These are phyloP conservation scores for Pammene fasciana DNA, from an alignment of 2,888 invertebrate species.

Conservation along the genomic window DNA sequence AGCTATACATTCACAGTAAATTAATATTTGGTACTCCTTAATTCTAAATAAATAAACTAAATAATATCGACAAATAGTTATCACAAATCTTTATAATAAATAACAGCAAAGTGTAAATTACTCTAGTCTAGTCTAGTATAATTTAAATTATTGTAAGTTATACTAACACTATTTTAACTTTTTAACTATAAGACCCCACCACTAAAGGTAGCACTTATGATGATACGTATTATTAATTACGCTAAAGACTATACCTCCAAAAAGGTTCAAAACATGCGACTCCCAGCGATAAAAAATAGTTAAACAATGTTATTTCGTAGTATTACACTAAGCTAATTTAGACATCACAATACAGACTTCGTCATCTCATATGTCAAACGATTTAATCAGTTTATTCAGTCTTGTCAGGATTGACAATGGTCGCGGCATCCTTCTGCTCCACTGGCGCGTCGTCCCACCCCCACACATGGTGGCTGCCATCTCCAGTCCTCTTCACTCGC, in stretches of 20 bases:
- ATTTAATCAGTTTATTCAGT: slow-evolving; percentile 49
- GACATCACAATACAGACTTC: slow-evolving; percentile 13
- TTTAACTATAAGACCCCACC: neutral
- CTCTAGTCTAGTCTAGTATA: neutral
- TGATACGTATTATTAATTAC: too few relatives aligned
- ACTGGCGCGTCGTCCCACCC: slow-evolving; percentile 85
- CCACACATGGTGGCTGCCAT: slow-evolving; percentile 88
- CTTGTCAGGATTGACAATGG: slow-evolving; percentile 57
- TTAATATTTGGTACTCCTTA: slow-evolving; percentile 22
- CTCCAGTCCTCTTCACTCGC: slow-evolving; percentile 89
- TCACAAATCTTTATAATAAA: slow-evolving; percentile 27
- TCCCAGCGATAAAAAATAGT: neutral
- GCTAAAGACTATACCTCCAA: too few relatives aligned
- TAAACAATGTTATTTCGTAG: neutral
- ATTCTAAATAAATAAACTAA: slow-evolving; percentile 34
- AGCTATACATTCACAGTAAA: slow-evolving; percentile 9
- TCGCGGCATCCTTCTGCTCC: slow-evolving; percentile 55
- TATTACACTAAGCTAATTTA: neutral
- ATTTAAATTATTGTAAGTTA: neutral
- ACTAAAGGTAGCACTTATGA: too few relatives aligned
- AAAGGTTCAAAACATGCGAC: too few relatives aligned
- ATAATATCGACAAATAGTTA: slow-evolving; percentile 16
- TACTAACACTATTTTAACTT: slow-evolving; percentile 6
- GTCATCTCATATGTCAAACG: neutral
- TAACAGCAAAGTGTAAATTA: slow-evolving; percentile 12